These are phyloP conservation scores for Gobionotothen gibberifrons DNA, from an alignment of 2,797 vertebrate species.

Conservation along the genomic window DNA sequence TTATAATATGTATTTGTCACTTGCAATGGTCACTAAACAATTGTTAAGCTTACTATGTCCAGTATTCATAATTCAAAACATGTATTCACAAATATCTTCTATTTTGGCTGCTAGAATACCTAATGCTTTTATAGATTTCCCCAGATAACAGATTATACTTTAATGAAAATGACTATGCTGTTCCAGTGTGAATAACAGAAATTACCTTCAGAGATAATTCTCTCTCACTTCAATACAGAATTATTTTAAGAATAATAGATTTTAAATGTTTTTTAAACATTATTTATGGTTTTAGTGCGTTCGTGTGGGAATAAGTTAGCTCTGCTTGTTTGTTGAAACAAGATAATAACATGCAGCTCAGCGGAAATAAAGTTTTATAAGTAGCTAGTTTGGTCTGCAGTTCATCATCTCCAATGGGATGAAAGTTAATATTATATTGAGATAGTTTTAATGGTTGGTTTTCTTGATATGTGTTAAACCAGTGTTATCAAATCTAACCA, in stretches of 20 bases:
- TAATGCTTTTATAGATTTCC: background rate
- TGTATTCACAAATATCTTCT: no score
- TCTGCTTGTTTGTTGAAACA: conserved; percentile 8
- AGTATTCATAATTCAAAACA: no score
- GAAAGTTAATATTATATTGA: background rate
- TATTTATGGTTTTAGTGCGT: background rate
- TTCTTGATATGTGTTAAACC: background rate
- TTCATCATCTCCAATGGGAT: background rate
- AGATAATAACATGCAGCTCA: conserved; percentile 10
- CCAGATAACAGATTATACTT: conserved; percentile 17
- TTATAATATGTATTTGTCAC: no score
- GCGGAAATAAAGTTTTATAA: conserved; percentile 21
- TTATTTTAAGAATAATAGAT: background rate
- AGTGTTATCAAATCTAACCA: background rate
- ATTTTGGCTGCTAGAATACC: background rate
- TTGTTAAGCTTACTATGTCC: no score
- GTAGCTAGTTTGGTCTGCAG: conserved; percentile 15
- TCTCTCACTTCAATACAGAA: conserved; percentile 13
- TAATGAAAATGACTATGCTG: conserved; percentile 29
- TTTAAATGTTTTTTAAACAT: background rate
- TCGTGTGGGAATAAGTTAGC: background rate
- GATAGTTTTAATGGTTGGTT: background rate
- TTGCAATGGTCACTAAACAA: no score
- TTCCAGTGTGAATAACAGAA: conserved; percentile 20
- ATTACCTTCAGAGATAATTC: conserved; percentile 37